phyloP scores from a whole-genome alignment of 2,888 invertebrate genomes.

The Pachycephus smyrnensis region DNA sequence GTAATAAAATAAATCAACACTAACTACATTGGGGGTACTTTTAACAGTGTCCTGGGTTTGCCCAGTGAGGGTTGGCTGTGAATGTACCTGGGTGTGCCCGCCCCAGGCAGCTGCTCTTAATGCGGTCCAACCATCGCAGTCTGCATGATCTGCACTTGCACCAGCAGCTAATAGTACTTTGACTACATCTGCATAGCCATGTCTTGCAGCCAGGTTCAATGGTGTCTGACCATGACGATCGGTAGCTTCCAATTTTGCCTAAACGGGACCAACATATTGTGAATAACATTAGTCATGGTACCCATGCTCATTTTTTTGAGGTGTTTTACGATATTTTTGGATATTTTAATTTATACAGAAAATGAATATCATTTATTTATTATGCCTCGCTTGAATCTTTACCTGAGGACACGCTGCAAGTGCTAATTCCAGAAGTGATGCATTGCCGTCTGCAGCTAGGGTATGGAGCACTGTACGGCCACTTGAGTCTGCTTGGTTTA shows the following conservation, averaged over 20 bases:
- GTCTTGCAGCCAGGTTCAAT: slow-evolving; percentile 85
- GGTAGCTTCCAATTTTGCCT: slow-evolving; percentile 71
- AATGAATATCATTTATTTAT: no score
- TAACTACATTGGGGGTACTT: slow-evolving; percentile 43
- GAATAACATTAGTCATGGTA: neutral
- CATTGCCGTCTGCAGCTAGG: slow-evolving; percentile 81
- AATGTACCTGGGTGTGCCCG: slow-evolving; percentile 84
- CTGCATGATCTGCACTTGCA: slow-evolving; percentile 81
- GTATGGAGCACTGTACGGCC: slow-evolving; percentile 82
- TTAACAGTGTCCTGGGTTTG: slow-evolving; percentile 43
- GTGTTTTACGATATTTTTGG: no score
- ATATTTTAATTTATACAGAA: no score
- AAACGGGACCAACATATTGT: neutral
- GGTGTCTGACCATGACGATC: slow-evolving; percentile 89
- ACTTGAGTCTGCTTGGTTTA: slow-evolving; percentile 70
- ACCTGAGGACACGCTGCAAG: slow-evolving; percentile 73
- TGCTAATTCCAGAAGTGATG: slow-evolving; percentile 74
- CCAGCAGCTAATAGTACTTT: slow-evolving; percentile 74
- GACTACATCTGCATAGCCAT: slow-evolving; percentile 80
- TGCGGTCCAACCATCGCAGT: slow-evolving; percentile 91
- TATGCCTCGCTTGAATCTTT: slow-evolving; percentile 1
- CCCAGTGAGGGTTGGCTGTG: slow-evolving; percentile 43
- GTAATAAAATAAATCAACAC: slow-evolving; percentile 40
- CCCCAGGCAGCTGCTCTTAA: slow-evolving; percentile 95
- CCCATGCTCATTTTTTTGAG: neutral